Evolutionary conservation across 2,888 invertebrate species (phyloP).

Genomic region (Amblyjoppa proteus): DNA sequence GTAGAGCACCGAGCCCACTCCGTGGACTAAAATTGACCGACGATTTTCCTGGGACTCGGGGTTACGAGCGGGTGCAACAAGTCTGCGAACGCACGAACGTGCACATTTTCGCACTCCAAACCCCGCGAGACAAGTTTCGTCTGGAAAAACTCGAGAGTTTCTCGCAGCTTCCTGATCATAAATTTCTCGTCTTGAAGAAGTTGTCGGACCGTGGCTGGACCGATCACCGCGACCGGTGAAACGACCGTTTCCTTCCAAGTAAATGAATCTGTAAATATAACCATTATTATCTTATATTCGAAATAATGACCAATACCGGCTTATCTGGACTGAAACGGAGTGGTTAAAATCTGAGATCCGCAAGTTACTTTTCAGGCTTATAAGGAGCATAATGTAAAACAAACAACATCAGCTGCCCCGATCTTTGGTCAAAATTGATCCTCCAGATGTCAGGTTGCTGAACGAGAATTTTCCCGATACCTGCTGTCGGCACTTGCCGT

Average conservation of each 20-base stretch:
- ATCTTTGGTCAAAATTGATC: too few species aligned
- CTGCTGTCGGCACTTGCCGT: conserved; percentile 5
- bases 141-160: conserved; percentile 23
- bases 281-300: not conserved
- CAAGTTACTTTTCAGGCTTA: too few species aligned
- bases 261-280: not conserved
- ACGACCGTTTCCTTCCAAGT: not conserved
- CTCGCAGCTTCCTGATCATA: conserved; percentile 53
- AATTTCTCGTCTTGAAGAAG: conserved; percentile 16
- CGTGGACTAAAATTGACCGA: conserved; percentile 42
- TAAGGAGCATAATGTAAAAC: too few species aligned
- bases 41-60: conserved; percentile 52
- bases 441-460: too few species aligned
- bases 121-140: conserved; percentile 15
- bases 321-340: too few species aligned
- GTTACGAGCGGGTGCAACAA: not conserved
- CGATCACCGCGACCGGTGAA: not conserved
- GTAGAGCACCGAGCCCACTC: not conserved
- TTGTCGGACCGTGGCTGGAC: not conserved
- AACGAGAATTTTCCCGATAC: too few species aligned
- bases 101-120: conserved; percentile 1
- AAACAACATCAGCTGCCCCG: too few species aligned
- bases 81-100: not conserved
- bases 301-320: too few species aligned
- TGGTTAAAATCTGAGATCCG: too few species aligned